Evolutionary conservation across 2,888 invertebrate genomes (phyloP).

Genomic region (Orthosia incerta): DNA sequence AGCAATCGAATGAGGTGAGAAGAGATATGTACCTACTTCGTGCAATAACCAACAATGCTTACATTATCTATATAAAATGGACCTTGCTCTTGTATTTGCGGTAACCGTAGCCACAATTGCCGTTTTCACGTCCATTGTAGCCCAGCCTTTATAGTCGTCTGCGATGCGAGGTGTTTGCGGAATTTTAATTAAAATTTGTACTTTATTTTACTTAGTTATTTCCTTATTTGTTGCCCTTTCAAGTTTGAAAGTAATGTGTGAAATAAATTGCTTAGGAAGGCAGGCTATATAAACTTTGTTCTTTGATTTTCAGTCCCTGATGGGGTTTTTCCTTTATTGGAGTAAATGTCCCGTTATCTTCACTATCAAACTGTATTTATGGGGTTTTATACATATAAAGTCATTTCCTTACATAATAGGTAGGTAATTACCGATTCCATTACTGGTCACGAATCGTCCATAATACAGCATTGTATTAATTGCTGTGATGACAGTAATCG

Average conservation of each 20-base stretch:
- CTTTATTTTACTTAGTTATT: conserved; percentile 48
- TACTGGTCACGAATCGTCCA: not conserved
- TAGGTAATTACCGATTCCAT: conserved; percentile 20
- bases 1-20: no score
- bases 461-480: conserved; percentile 3
- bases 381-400: not conserved
- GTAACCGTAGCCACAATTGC: conserved; percentile 5
- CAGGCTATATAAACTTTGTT: not conserved
- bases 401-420: not conserved
- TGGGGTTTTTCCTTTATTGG: not conserved
- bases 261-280: conserved; percentile 32
- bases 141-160: conserved; percentile 28
- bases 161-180: conserved; percentile 39
- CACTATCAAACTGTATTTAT: conserved; percentile 1
- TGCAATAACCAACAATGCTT: not conserved
- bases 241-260: conserved; percentile 27
- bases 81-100: conserved; percentile 34
- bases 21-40: not conserved
- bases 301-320: conserved; percentile 17
- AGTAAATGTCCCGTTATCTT: not conserved
- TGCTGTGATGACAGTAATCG: conserved; percentile 18
- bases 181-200: conserved; percentile 59
- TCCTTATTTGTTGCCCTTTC: conserved; percentile 49
- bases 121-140: conserved; percentile 25
- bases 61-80: conserved; percentile 12